A percentile compares a stretch with the other conserved stretches of the same genome.
These are phyloP conservation scores for Ctenochaetus hawaiiensis DNA, from an alignment of 2,797 vertebrate genomes.

Conservation along the genomic window DNA sequence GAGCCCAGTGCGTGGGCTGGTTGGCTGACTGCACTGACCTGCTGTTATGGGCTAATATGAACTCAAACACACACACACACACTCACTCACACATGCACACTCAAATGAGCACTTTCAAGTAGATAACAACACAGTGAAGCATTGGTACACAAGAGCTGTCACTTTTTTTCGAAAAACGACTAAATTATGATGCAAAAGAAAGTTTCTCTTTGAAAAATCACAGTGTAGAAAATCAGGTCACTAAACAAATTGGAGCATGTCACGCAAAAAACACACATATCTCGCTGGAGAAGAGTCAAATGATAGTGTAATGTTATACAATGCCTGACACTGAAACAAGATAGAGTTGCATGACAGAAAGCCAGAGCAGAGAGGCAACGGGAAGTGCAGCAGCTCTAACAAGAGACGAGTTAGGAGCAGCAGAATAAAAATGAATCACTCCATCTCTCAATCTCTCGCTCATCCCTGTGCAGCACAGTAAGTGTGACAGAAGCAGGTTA, in stretches of 20 bases:
- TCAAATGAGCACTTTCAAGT: constrained; percentile 26
- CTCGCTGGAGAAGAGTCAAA: constrained; percentile 8
- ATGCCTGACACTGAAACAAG: neutral
- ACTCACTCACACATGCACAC: constrained; percentile 2
- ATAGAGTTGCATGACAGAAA: constrained; percentile 9
- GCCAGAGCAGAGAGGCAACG: constrained; percentile 39
- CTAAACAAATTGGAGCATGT: neutral
- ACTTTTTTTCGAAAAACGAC: neutral
- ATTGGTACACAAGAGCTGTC: constrained; percentile 26
- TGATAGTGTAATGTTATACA: constrained; percentile 9
- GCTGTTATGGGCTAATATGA: constrained; percentile 49
- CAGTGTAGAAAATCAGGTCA: neutral
- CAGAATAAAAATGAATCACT: constrained; percentile 40
- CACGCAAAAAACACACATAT: neutral
- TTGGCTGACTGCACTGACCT: constrained; percentile 61
- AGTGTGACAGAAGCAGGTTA: constrained; percentile 31
- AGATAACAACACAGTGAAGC: constrained; percentile 32
- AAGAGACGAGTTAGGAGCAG: constrained; percentile 17
- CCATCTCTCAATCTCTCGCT: neutral
- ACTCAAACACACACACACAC: constrained; percentile 35
- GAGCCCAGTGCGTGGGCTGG: constrained; percentile 59
- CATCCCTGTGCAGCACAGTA: neutral
- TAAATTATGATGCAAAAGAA: neutral
- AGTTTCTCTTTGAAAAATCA: constrained; percentile 5
- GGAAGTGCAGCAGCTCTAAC: constrained; percentile 37